Conservation (phyloP, 2,888 invertebrate species). For the Eudiplozoon nipponicum region DNA sequence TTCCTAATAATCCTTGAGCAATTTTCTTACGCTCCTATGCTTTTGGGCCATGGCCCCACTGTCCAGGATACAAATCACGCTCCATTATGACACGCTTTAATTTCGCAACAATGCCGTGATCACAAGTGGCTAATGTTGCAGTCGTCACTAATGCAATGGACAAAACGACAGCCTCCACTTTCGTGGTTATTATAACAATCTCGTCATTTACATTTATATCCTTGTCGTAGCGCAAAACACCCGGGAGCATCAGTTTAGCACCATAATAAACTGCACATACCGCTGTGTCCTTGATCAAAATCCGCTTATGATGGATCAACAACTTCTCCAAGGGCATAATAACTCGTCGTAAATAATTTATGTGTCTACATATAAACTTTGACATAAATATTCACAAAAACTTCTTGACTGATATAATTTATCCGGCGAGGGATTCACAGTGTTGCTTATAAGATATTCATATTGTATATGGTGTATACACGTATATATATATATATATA, state of each 20-base stretch:
- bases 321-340: slow-evolving; percentile 72
- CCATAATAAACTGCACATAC: slow-evolving; percentile 87
- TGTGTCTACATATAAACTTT: no score
- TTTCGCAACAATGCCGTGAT: slow-evolving; percentile 85
- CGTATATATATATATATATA: no score
- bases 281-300: slow-evolving; percentile 87
- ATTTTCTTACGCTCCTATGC: slow-evolving; percentile 44
- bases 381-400: no score
- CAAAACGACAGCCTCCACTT: slow-evolving; percentile 38
- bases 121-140: slow-evolving; percentile 73
- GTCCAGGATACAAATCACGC: slow-evolving; percentile 75
- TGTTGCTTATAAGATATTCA: no score
- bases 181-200: slow-evolving; percentile 79
- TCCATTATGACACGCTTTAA: slow-evolving; percentile 96
- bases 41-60: slow-evolving; percentile 86
- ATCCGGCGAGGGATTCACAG: no score
- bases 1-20: slow-evolving; percentile 57
- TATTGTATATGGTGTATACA: no score
- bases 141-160: slow-evolving; percentile 76
- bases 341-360: slow-evolving; percentile 59
- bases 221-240: slow-evolving; percentile 72
- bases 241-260: slow-evolving; percentile 78
- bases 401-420: no score
- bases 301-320: slow-evolving; percentile 55
- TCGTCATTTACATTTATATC: slow-evolving; percentile 83